Percentiles rank a stretch among this genome's conserved stretches.
Conservation (phyloP, 2,888 invertebrate genomes). For the Parnassius mnemosyne region DNA sequence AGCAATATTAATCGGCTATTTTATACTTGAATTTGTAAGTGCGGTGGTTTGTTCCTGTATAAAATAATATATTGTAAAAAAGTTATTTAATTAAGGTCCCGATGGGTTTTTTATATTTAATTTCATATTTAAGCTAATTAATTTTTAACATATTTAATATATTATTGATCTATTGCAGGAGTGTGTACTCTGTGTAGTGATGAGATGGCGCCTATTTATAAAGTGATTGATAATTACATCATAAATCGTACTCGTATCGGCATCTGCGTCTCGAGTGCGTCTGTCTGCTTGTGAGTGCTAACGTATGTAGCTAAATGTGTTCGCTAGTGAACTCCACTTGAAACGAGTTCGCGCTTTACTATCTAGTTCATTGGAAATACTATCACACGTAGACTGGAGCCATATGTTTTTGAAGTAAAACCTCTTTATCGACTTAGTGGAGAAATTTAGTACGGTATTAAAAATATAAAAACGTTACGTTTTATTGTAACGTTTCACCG, state of each 20-base stretch:
- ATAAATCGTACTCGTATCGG: slow-evolving; percentile 3
- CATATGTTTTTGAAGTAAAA: not conserved
- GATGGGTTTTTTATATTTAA: too few relatives aligned
- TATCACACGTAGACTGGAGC: not conserved
- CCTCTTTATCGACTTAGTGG: not conserved
- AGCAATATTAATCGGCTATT: too few relatives aligned
- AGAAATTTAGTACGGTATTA: too few relatives aligned
- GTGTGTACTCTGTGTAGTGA: not conserved
- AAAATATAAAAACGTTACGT: too few relatives aligned
- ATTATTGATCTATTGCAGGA: not conserved
- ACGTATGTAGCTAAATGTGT: not conserved
- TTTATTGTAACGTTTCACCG: too few relatives aligned
- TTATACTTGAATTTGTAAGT: too few relatives aligned
- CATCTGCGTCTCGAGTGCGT: slow-evolving; percentile 6
- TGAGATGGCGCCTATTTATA: slow-evolving; percentile 12
- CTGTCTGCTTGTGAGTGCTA: not conserved
- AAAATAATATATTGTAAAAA: too few relatives aligned
- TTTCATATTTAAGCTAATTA: too few relatives aligned
- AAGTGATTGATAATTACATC: slow-evolving; percentile 11
- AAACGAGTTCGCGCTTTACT: not conserved
- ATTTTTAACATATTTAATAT: too few relatives aligned
- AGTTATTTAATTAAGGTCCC: too few relatives aligned
- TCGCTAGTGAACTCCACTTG: not conserved
- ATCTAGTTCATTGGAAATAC: not conserved
- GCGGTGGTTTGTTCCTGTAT: too few relatives aligned